Evolutionary conservation across 2,113 vertebrate species (phyloP), one percentile per base, ranked within the genome.

Genomic region (Ciconia stormi): DNA sequence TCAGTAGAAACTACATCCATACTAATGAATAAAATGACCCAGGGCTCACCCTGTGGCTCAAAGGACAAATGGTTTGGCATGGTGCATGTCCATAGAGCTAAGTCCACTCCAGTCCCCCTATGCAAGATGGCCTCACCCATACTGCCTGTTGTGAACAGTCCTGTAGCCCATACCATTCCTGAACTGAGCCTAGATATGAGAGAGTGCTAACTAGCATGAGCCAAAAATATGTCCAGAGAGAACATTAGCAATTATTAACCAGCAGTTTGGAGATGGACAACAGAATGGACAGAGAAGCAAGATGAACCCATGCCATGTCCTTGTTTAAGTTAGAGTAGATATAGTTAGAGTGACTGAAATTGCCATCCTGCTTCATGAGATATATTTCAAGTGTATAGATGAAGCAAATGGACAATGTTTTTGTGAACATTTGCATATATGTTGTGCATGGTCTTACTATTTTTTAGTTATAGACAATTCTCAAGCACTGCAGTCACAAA

Each of bases 81-180:
- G 16, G 15, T 77, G 34, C 25, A 13, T 44, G 29, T 66, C 58
- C 42, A 13, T 2, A 59, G 52, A 38, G n/a, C 8, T 26, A 16
- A 71, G 18, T 10, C 20, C 25, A 2, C 27, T 19, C 12, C 27
- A 86, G 5, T 17, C 5, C 10, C n/a, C 16, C 62, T 12, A 0
- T 10, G 49, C 34, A 66, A 81, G 49, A 27, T 18, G 20, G 14
- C 10, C 52, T 89, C 19, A 10, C 25, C 15, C 34, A 25, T 49
- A 25, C 13, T 40, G 13, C 50, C 44, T 29, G 16, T 4, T 84
- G 29, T 38, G 58, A 90, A 40, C 30, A 53, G 34, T 5, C 3
- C 7, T 15, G 9, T 12, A 58, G 46, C 17, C 62, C 18, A 17
- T 12, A 20, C 4, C 8, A 32, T 10, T 14, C 34, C 76, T 53